These are phyloP conservation scores for Phengaris arion DNA, from an alignment of 2,888 invertebrate species.

Conservation along the genomic window DNA sequence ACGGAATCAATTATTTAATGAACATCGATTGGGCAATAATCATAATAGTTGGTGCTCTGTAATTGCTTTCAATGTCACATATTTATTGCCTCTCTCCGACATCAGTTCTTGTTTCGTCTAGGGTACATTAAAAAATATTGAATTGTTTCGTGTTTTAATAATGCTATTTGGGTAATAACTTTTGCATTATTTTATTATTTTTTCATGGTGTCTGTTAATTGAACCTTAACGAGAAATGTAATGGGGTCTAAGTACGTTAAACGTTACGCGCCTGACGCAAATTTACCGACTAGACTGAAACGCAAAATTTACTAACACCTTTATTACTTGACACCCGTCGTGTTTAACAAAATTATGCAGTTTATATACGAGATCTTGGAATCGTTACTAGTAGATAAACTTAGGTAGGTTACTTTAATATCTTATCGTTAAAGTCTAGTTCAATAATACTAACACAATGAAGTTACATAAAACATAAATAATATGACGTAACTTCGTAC, in stretches of 20 bases:
- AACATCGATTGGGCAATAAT: constrained; percentile 5
- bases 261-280: no score
- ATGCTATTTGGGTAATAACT: no score
- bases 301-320: no score
- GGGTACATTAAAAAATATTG: neutral
- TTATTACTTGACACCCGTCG: no score
- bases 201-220: no score
- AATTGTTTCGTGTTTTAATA: neutral
- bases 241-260: no score
- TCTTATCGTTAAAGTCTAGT: constrained; percentile 13
- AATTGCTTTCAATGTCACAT: constrained; percentile 10
- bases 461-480: constrained; percentile 1
- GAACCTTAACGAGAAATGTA: no score
- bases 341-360: neutral
- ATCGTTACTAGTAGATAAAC: constrained; percentile 1
- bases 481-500: neutral
- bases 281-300: no score
- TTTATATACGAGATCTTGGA: neutral
- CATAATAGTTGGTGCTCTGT: neutral
- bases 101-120: neutral
- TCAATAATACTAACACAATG: constrained; percentile 16
- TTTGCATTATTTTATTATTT: no score
- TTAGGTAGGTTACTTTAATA: constrained; percentile 8
- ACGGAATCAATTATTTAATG: constrained; percentile 20
- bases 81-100: neutral